Conservation (phyloP, 2,113 vertebrate genomes). For the Orycteropus afer region DNA sequence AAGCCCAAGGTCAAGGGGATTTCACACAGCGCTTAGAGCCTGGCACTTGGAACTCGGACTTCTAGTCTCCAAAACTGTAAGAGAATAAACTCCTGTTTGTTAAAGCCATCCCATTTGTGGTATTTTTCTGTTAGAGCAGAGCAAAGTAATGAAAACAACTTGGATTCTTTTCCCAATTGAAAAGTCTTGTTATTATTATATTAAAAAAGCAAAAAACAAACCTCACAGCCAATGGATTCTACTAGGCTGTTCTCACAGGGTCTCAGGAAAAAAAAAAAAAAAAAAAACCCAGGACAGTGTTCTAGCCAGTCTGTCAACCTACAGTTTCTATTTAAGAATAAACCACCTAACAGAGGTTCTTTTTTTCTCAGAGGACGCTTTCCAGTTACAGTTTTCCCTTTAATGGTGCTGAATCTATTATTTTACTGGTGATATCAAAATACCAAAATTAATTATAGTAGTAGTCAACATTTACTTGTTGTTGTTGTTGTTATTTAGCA, state of each 20-base stretch:
- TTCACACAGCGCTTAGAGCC: too few relatives aligned
- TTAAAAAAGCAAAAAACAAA: neutral
- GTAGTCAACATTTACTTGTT: neutral
- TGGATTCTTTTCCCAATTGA: neutral
- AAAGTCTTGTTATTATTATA: neutral
- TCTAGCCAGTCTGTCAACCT: neutral
- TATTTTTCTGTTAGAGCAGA: too few relatives aligned
- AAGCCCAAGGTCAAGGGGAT: too few relatives aligned
- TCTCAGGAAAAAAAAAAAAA: neutral
- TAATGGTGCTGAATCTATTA: neutral
- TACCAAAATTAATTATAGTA: neutral
- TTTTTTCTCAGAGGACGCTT: neutral
- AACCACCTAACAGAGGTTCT: neutral
- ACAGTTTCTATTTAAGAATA: neutral
- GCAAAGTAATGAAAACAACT: too few relatives aligned
- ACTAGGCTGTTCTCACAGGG: neutral
- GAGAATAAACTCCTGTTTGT: too few relatives aligned
- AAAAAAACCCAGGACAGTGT: neutral
- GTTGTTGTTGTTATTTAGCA: neutral
- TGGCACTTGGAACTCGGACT: too few relatives aligned
- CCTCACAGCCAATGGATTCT: neutral
- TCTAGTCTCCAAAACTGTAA: too few relatives aligned
- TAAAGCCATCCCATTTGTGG: too few relatives aligned
- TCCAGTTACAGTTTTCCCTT: neutral
- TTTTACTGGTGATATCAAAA: neutral